These are phyloP conservation scores for Callorhinus ursinus DNA, from an alignment of 2,113 vertebrate genomes.

Conservation along the genomic window DNA sequence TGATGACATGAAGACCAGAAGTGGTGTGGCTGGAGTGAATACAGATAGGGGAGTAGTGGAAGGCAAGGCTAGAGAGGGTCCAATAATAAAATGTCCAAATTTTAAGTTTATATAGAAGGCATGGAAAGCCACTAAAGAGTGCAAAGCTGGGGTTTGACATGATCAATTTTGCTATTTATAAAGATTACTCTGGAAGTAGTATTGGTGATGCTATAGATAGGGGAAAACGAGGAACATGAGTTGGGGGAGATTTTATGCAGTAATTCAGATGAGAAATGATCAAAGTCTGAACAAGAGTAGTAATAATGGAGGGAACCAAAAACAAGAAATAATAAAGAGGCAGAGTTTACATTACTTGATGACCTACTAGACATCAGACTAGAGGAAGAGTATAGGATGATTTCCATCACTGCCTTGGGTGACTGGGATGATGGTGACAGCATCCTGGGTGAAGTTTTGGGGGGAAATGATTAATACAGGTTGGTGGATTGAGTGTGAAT, in stretches of 20 bases:
- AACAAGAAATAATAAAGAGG: background rate
- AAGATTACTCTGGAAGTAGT: conserved; percentile 31
- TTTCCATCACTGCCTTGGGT: background rate
- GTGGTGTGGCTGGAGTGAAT: background rate
- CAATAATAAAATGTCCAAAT: background rate
- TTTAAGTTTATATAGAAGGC: conserved; percentile 5
- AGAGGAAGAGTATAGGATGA: background rate
- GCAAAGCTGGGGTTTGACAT: background rate
- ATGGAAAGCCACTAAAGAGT: background rate
- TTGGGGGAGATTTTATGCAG: background rate
- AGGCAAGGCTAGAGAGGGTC: background rate
- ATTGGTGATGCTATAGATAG: background rate
- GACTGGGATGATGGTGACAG: background rate
- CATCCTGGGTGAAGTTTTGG: background rate
- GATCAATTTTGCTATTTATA: background rate
- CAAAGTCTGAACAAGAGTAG: background rate
- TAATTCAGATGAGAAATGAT: background rate
- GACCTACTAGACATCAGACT: background rate
- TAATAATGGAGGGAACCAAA: background rate
- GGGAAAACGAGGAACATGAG: background rate
- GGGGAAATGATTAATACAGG: background rate
- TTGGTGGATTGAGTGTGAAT: background rate
- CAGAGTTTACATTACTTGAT: background rate
- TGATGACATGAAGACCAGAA: background rate
- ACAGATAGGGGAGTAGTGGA: background rate